Evolutionary conservation across 2,797 vertebrate genomes (phyloP).

Genomic region (Onychomys leucogaster): DNA sequence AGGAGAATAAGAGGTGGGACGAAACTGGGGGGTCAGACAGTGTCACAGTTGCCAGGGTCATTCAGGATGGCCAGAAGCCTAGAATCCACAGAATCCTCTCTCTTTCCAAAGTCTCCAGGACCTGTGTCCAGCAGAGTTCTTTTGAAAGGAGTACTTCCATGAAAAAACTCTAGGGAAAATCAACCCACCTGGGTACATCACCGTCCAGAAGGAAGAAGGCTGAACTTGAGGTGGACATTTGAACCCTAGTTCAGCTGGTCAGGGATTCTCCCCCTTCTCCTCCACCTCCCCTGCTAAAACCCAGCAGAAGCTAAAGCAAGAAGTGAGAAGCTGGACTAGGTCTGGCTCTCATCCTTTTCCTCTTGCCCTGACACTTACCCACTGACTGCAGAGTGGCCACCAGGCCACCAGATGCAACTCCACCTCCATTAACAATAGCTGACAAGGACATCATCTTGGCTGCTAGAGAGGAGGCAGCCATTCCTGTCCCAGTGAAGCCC

Average conservation of each 20-base stretch:
- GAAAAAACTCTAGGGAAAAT: too few species aligned
- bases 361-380: background rate
- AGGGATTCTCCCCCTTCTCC: background rate
- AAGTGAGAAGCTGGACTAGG: background rate
- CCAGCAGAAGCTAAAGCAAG: background rate
- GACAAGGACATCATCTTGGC: constrained; percentile 72
- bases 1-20: background rate
- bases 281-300: background rate
- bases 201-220: background rate
- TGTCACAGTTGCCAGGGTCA: background rate
- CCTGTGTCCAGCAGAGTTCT: background rate
- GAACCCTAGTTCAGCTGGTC: background rate
- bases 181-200: background rate
- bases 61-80: background rate
- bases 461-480: background rate
- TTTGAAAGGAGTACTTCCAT: background rate
- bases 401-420: background rate
- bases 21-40: background rate
- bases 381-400: constrained; percentile 51
- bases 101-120: background rate
- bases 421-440: background rate
- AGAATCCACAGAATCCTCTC: background rate
- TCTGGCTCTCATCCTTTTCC: background rate
- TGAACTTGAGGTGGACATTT: background rate
- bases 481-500: constrained; percentile 50